phyloP scores from a whole-genome alignment of 2,888 invertebrate genomes.

The Lepidochrysops patricia region DNA sequence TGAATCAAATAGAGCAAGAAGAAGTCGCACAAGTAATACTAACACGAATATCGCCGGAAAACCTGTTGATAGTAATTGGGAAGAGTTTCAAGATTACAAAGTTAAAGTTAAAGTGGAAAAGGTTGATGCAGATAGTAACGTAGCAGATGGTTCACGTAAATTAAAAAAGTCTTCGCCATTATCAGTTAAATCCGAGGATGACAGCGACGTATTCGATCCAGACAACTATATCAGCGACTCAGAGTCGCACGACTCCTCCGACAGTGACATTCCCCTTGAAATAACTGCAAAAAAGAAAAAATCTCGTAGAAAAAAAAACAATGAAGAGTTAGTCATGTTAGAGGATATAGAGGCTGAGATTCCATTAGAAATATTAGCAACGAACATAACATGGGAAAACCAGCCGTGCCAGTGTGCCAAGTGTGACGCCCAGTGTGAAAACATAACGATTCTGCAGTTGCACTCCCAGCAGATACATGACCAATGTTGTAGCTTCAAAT shows the following conservation, averaged over 20 bases:
- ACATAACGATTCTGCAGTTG: constrained; percentile 46
- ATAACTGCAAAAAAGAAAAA: constrained; percentile 38
- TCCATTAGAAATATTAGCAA: constrained; percentile 27
- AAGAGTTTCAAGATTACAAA: constrained; percentile 43
- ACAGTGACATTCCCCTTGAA: constrained; percentile 50
- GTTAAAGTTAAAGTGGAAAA: constrained; percentile 31
- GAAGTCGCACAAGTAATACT: constrained; percentile 15
- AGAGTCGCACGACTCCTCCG: constrained; percentile 37
- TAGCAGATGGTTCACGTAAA: constrained; percentile 25
- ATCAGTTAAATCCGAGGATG: constrained; percentile 38
- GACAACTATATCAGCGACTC: constrained; percentile 28
- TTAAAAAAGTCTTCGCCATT: background rate
- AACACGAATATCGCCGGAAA: constrained; percentile 32
- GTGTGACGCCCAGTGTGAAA: constrained; percentile 59
- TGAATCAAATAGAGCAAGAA: constrained; percentile 16
- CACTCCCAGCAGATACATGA: constrained; percentile 58
- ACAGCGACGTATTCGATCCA: constrained; percentile 29
- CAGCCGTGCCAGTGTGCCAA: constrained; percentile 53
- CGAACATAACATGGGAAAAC: constrained; percentile 48
- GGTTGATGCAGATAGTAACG: constrained; percentile 27
- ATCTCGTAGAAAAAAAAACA: constrained; percentile 31
- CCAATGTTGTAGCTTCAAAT: constrained; percentile 54
- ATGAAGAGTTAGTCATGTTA: constrained; percentile 18
- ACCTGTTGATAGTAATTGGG: constrained; percentile 53
- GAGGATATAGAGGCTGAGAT: constrained; percentile 18